phyloP scores from a whole-genome alignment of 2,797 vertebrate species.

The Brachyrhaphis roseni region DNA sequence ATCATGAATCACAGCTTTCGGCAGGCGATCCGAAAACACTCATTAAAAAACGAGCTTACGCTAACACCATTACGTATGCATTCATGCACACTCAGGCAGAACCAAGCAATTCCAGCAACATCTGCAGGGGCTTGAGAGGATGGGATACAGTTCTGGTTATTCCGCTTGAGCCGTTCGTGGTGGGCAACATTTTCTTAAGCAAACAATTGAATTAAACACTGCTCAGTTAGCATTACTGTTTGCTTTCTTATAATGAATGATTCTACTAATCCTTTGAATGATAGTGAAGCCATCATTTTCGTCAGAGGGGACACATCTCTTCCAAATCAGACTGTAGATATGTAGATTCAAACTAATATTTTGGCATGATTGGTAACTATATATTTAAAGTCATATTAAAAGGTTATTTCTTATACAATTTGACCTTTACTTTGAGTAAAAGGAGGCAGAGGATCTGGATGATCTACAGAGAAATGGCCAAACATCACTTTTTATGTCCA shows the following conservation, averaged over 20 bases:
- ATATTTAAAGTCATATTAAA: background rate
- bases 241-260: constrained; percentile 15
- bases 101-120: constrained; percentile 54
- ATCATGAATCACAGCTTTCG: constrained; percentile 69
- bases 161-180: constrained; percentile 34
- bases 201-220: constrained; percentile 35
- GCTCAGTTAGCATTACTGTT: constrained; percentile 19
- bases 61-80: constrained; percentile 68
- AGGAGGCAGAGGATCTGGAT: background rate
- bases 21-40: constrained; percentile 56
- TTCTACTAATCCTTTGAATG: constrained; percentile 13
- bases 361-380: background rate
- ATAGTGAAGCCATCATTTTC: constrained; percentile 11
- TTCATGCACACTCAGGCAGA: constrained; percentile 67
- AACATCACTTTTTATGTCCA: background rate
- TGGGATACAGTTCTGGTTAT: constrained; percentile 29
- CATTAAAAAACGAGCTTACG: constrained; percentile 55
- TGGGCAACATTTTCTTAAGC: constrained; percentile 35
- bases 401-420: background rate
- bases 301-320: background rate
- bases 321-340: background rate
- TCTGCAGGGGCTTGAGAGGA: constrained; percentile 55
- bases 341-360: background rate
- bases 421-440: background rate
- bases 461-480: background rate